Evolutionary conservation across 2,113 vertebrate species (phyloP), one percentile per base, ranked within the genome.

Genomic region (Tylochromis polylepis): DNA sequence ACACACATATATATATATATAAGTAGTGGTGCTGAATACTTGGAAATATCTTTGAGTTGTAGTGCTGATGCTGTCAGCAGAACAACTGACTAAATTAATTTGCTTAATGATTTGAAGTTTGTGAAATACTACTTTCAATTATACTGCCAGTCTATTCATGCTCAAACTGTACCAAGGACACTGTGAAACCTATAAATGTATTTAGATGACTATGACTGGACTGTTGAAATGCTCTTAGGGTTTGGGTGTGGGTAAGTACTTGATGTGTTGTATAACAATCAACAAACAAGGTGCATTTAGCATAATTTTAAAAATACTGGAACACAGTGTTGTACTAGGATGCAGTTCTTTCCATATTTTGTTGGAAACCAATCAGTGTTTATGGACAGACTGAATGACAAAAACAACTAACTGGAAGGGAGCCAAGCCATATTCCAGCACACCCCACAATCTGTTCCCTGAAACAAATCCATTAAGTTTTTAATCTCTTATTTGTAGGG

Each of bases 401-500:
- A 87, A 70, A 84, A 87, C 8, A 70, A 62, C 3, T 12, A 31
- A 22, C 41, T 85, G 88, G 89, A 85, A 89, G 51, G 41, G 55
- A 36, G 86, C 82, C 58, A 82, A 75, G 67, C n/a, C 60, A 41
- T 79, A 75, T 89, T 82, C 59, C 29, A 90, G 75, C 22, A 83
- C 53, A 83, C 18, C 38, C 46, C 46, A 14, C 43, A 60, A 84
- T 88, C 82, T 81, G 46, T 87, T 90, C 65, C 79, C 83, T 86
- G 60, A 84, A 86, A 88, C 38, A 89, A 83, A 89, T 84, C 83
- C 67, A 84, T 86, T 80, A 79, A 0, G 31, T 88, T 84, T 91
- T 88, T 79, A 85, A 90, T 88, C 79, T 86, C 27, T 86, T 60
- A 49, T 86, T 83, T 80, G 62, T 67, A 70, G 36, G 43, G 79